Conservation (phyloP, 2,113 vertebrate genomes). For the Hemichromis elongatus region DNA sequence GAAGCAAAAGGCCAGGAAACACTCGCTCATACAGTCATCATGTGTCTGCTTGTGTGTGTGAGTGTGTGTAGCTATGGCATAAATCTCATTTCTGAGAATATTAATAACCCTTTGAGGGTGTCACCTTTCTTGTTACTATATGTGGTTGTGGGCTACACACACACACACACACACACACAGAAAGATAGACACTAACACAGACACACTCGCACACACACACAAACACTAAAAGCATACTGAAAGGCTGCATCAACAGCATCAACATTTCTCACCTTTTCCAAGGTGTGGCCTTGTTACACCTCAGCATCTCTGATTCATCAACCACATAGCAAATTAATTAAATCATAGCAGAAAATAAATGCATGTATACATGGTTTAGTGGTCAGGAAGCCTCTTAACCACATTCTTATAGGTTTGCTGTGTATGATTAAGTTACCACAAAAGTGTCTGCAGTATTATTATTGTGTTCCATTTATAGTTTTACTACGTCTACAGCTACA, state of each 20-base stretch:
- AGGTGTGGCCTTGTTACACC: slow-evolving; percentile 13
- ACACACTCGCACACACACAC: neutral
- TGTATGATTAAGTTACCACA: neutral
- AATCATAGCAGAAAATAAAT: slow-evolving; percentile 7
- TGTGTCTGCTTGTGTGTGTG: slow-evolving; percentile 3
- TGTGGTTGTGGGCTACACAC: neutral
- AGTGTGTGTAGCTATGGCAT: slow-evolving; percentile 21
- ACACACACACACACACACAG: neutral
- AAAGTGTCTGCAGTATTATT: neutral
- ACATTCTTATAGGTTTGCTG: neutral
- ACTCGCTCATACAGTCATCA: slow-evolving; percentile 39
- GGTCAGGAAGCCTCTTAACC: neutral
- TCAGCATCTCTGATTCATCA: slow-evolving; percentile 35
- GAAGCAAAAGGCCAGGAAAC: slow-evolving; percentile 48
- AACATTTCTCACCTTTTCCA: slow-evolving; percentile 17
- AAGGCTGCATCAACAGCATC: neutral
- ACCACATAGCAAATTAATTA: slow-evolving; percentile 14
- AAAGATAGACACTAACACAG: neutral
- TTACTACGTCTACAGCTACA: neutral
- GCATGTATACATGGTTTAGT: neutral
- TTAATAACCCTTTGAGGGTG: slow-evolving; percentile 28
- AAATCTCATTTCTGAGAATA: slow-evolving; percentile 48
- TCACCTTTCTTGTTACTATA: neutral
- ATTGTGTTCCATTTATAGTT: neutral
- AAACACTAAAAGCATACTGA: neutral